Evolutionary conservation across 1,140 invertebrate genomes (phyloP).

Genomic region (Aphis gossypii): DNA sequence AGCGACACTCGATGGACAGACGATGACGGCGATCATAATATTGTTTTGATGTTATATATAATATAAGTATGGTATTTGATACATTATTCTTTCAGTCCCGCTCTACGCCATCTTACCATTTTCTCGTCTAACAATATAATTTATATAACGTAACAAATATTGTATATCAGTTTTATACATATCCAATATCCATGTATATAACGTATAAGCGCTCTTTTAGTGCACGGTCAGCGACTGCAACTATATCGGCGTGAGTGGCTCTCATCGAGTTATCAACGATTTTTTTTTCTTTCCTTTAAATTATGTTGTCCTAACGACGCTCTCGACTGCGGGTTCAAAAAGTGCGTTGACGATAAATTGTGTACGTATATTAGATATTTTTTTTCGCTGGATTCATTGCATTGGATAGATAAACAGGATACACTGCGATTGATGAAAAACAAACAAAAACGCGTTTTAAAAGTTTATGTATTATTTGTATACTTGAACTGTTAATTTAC

Average conservation of each 20-base stretch:
- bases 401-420: no score
- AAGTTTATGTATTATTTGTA: neutral
- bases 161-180: neutral
- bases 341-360: neutral
- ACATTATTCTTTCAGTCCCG: neutral
- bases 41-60: neutral
- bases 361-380: neutral
- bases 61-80: neutral
- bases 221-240: neutral
- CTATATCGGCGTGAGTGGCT: neutral
- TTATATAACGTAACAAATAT: neutral
- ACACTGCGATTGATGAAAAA: neutral
- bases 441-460: neutral
- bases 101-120: neutral
- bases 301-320: neutral
- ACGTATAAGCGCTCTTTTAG: neutral
- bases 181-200: neutral
- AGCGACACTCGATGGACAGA: neutral
- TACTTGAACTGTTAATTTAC: neutral
- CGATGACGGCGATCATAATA: neutral
- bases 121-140: neutral
- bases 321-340: neutral
- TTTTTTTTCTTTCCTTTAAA: neutral
- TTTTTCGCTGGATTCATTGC: no score
- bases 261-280: neutral